Evolutionary conservation across 2,797 vertebrate species (phyloP), one percentile per base, ranked within the genome.

Genomic region (Lates japonicus): DNA sequence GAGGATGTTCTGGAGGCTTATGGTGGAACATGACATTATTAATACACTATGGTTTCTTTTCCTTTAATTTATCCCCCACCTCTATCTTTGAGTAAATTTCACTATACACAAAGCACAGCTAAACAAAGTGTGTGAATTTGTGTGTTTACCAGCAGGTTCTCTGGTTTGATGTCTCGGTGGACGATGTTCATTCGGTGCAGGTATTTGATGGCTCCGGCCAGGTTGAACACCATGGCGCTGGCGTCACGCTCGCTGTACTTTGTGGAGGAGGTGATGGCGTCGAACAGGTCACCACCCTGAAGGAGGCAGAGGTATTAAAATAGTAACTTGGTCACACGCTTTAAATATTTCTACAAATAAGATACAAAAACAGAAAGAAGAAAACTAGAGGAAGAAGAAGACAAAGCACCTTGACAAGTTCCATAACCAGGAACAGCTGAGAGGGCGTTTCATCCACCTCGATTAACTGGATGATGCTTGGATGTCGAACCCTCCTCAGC

Each of bases 91-190:
- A 44, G 42, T 44, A 44, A 42, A 42, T 42, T 42, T 42, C 12
- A 42, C 11, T 42, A 42, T 9, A 42, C 9, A 11, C 41, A 42
- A 35, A 35, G 39, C 39, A 9, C 39, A 6, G 39, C 9, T 39
- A 39, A 39, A 7, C 8, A 7, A 39, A 39, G 41, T 42, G 41
- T 42, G 41, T 42, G 41, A 3, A 5, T 62, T 51, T 62, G 76
- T 68, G 66, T 64, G 22, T 51, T 16, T 91, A 99, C 98, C 97
- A 99, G 91, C 73, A 99, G 97, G 79, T 99, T 99, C 92, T 99
- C 98, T 0, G 98, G 98, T 82, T 99, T 99, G 94, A 99, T 99
- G 90, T 99, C 98, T 69, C 98, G 93, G 93, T 99, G 98, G 2
- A 99, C 98, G 0, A 99, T 99, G 93, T 97, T 97, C 93, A 98